Percentiles rank a stretch among this genome's conserved stretches.
phyloP scores from a whole-genome alignment of 2,888 invertebrate genomes.

The Gastracanthus pulcherrimus region DNA sequence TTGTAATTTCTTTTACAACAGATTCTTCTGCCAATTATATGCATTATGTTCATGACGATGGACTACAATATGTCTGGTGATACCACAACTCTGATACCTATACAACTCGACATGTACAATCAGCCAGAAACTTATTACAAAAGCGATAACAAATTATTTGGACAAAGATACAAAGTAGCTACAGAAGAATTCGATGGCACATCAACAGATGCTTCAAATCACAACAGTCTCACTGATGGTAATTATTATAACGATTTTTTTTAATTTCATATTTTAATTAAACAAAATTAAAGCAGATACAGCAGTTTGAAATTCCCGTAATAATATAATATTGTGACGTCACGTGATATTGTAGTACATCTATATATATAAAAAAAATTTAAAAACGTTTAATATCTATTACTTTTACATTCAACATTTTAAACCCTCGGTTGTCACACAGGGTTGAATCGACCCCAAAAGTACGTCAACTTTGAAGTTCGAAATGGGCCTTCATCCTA shows the following conservation, averaged over 20 bases:
- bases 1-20: constrained; percentile 56
- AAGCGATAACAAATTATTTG: constrained; percentile 59
- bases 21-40: constrained; percentile 70
- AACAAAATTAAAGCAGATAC: no score
- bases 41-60: constrained; percentile 70
- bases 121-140: constrained; percentile 69
- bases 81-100: constrained; percentile 63
- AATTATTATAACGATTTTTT: constrained; percentile 7
- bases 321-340: neutral
- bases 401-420: no score
- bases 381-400: no score
- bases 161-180: constrained; percentile 60
- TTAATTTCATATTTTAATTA: neutral
- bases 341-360: no score
- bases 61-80: constrained; percentile 65
- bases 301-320: no score
- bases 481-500: no score
- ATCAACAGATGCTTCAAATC: constrained; percentile 50
- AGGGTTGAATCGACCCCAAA: no score
- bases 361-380: no score
- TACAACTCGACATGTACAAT: constrained; percentile 73
- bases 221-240: constrained; percentile 61
- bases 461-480: no score
- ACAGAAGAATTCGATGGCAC: constrained; percentile 63
- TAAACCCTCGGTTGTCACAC: no score